Percentiles rank a stretch among this genome's conserved stretches.
Conservation (phyloP, 2,888 invertebrate genomes). For the Brachyopa scutellaris region DNA sequence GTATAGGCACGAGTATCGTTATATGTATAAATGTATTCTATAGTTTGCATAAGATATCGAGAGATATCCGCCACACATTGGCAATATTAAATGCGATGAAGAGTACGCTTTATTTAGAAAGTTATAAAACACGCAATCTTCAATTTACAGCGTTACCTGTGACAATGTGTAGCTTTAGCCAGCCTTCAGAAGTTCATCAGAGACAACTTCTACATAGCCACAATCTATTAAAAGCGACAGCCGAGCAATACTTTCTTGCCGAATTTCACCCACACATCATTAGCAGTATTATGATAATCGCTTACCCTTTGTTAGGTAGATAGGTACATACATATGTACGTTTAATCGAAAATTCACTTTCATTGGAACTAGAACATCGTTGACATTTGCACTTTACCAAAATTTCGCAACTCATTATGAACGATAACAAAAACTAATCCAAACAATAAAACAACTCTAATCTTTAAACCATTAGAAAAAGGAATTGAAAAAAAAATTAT, state of each 20-base stretch:
- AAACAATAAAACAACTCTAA: not conserved
- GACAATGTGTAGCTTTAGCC: not conserved
- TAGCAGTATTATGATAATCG: not conserved
- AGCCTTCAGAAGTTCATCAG: not conserved
- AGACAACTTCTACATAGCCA: not conserved
- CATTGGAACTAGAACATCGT: not conserved
- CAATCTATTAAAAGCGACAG: not conserved
- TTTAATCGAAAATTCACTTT: not conserved
- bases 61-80: no score
- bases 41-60: no score
- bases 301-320: not conserved
- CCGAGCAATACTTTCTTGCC: not conserved
- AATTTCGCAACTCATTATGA: not conserved
- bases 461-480: not conserved
- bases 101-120: not conserved
- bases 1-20: no score
- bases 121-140: no score
- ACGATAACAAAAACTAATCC: constrained; percentile 13
- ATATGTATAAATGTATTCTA: no score
- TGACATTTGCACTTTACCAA: not conserved
- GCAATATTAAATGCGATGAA: no score
- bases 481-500: not conserved
- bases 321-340: no score
- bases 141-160: not conserved
- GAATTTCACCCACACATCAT: not conserved